Evolutionary conservation across 1,140 invertebrate genomes (phyloP).

Genomic region (Mycetomoellerius zeteki): DNA sequence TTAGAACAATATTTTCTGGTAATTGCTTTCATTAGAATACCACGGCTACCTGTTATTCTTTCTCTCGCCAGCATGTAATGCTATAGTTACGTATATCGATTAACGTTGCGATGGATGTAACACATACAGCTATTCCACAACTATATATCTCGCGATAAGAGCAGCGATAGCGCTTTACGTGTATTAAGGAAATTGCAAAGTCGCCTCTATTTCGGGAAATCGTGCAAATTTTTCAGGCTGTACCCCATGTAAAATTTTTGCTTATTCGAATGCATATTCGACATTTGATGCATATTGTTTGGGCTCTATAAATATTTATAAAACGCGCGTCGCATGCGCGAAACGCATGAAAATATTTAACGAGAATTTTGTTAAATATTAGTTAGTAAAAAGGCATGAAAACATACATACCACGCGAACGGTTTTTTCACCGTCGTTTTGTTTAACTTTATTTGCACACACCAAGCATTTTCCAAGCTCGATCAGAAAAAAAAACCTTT

Average conservation of each 20-base stretch:
- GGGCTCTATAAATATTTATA: constrained; percentile 58
- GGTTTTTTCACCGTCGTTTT: constrained; percentile 33
- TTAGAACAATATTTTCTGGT: constrained; percentile 66
- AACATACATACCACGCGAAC: constrained; percentile 34
- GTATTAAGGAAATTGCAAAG: constrained; percentile 42
- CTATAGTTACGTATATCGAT: constrained; percentile 66
- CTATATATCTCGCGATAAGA: constrained; percentile 15
- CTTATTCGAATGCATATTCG: constrained; percentile 52
- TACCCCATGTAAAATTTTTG: constrained; percentile 24
- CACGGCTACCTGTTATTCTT: constrained; percentile 43
- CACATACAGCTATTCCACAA: background rate
- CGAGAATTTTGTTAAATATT: constrained; percentile 62
- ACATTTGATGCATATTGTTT: constrained; percentile 57
- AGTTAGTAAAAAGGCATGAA: constrained; percentile 46
- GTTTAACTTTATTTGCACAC: constrained; percentile 20
- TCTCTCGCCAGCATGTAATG: constrained; percentile 62
- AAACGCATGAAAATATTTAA: constrained; percentile 58
- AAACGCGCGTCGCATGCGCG: constrained; percentile 19
- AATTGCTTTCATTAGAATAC: constrained; percentile 67
- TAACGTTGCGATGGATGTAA: constrained; percentile 40
- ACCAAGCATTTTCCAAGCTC: background rate
- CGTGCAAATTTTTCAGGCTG: constrained; percentile 17
- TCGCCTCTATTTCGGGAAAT: constrained; percentile 21
- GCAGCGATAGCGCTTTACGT: background rate
- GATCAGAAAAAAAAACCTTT: background rate